phyloP scores from a whole-genome alignment of 2,113 vertebrate species.

The Himantopus leucocephalus region DNA sequence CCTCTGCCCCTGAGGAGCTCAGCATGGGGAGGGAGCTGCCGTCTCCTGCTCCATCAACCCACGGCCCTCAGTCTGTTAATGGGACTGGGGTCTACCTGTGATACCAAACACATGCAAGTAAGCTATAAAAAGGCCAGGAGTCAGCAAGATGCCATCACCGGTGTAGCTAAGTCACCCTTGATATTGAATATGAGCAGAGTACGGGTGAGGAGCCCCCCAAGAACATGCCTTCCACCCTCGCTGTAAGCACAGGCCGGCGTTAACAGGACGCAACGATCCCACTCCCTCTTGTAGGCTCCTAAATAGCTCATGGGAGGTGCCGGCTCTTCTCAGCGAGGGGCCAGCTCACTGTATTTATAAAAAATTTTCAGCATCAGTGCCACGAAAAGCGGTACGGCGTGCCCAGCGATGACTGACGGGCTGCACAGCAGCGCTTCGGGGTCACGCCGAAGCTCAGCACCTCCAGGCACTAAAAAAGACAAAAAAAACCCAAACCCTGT shows the following conservation, averaged over 20 bases:
- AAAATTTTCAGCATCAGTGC: not conserved
- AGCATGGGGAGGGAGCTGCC: not conserved
- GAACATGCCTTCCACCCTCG: not conserved
- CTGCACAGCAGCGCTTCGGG: not conserved
- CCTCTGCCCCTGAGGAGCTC: not conserved
- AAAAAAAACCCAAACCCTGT: not conserved
- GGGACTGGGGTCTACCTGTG: not conserved
- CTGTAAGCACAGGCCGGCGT: rapidly evolving
- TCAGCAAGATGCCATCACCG: not conserved
- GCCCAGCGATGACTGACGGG: not conserved
- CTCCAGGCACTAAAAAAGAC: not conserved
- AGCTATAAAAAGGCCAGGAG: not conserved
- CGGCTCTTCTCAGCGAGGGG: not conserved
- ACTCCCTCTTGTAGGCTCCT: not conserved
- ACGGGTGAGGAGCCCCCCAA: not conserved
- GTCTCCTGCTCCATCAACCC: not conserved
- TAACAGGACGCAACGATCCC: rapidly evolving
- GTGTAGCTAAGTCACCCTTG: not conserved
- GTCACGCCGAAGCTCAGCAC: not conserved
- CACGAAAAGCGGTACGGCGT: rapidly evolving
- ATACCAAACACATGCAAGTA: not conserved
- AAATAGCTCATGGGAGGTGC: rapidly evolving
- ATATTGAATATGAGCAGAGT: not conserved
- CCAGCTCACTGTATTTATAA: not conserved
- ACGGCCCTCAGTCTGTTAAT: not conserved